These are phyloP conservation scores for Callipepla squamata DNA, from an alignment of 2,113 vertebrate genomes.

Conservation along the genomic window DNA sequence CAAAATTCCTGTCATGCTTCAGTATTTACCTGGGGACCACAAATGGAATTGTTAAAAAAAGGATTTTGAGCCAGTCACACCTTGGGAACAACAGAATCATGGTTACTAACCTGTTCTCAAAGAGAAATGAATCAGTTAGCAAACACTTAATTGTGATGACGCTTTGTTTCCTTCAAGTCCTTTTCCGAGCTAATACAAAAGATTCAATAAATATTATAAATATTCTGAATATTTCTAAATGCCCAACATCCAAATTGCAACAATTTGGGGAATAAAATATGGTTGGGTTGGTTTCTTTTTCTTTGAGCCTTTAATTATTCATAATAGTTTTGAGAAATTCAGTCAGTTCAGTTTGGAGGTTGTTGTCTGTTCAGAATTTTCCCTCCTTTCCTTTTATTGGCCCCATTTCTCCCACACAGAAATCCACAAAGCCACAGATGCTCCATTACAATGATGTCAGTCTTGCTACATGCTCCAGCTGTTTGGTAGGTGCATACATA, in stretches of 20 bases:
- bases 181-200: not conserved
- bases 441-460: slow-evolving; percentile 77
- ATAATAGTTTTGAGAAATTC: slow-evolving; percentile 56
- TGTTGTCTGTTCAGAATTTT: slow-evolving; percentile 70
- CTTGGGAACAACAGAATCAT: not conserved
- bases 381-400: slow-evolving; percentile 73
- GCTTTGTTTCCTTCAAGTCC: not conserved
- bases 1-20: not conserved
- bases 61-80: not conserved
- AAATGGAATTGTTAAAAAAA: not conserved
- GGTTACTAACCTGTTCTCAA: not conserved
- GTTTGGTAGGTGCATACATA: slow-evolving; percentile 80
- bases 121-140: not conserved
- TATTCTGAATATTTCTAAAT: not conserved
- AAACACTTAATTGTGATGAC: not conserved
- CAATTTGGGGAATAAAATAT: slow-evolving; percentile 56
- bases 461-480: slow-evolving; percentile 75
- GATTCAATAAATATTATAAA: not conserved
- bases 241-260: slow-evolving; percentile 40
- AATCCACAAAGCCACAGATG: slow-evolving; percentile 74
- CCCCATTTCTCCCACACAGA: slow-evolving; percentile 73
- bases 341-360: slow-evolving; percentile 46
- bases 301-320: slow-evolving; percentile 69
- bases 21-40: not conserved
- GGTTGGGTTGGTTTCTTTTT: not conserved